Evolutionary conservation across 1,140 invertebrate species (phyloP), one percentile per base, ranked within the genome.

Genomic region (Agraylea sexmaculata): DNA sequence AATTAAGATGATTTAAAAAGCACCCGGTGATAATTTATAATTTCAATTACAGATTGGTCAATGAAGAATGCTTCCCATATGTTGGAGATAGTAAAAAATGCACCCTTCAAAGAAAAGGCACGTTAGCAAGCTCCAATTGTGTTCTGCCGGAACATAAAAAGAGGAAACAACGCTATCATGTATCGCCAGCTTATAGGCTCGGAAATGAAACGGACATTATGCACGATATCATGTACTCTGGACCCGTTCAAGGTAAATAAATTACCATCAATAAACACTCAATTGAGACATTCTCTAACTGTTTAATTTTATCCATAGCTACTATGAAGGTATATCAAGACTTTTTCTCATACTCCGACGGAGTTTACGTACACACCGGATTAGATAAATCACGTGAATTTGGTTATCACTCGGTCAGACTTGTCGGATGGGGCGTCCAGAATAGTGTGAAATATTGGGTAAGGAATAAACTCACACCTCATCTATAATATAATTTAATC

Each of bases 381-480:
- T 56, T 71, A 27, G 71, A 70, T 3, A 59, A 72, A 12, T 53
- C 58, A 7, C 55, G 74, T 29, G 57, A 69, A 29, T 71, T 68
- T 5, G 87, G 82, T 1, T 86, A 83, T 53, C 91, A 95, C 61
- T 91, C 89, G 13, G 87, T 95, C 1, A 75, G 87, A 52, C 80
- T 96, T 47, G 63, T 94, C 1, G 91, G 91, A 15, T 92, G 88
- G 87, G 87, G 87, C 6, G 81, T 87, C 56, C 82, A 90, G 47
- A 52, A 58, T 23, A 61, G 69, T 7, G 60, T 77, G 2, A 90
- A 89, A 66, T 95, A 87, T 54, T 93, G 88, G 88, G 88, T 93
- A 72, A 75, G 72, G 29, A n/a, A 16, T 20, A 29, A 23, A 20
- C 8, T 40, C 25, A 18, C 17, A 13, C 40, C 19, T 13, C 46